Evolutionary conservation across 2,888 invertebrate genomes (phyloP).

Genomic region (Odontocerum albicorne): DNA sequence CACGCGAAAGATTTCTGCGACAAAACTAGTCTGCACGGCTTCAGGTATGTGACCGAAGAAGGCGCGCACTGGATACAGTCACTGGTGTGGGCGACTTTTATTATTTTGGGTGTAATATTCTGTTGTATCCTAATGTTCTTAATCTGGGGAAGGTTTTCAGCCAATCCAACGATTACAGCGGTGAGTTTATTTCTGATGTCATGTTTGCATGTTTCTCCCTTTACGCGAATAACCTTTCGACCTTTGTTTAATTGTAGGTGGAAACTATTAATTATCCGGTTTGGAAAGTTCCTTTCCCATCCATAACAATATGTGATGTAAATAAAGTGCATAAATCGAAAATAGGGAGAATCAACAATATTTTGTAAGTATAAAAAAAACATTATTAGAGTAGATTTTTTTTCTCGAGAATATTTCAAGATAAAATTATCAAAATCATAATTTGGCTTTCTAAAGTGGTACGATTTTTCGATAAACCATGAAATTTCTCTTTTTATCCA

Average conservation of each 20-base stretch:
- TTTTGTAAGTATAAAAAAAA: slow-evolving; percentile 46
- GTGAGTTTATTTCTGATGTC: slow-evolving; percentile 22
- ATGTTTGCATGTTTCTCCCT: background rate
- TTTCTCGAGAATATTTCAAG: no score
- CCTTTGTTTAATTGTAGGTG: slow-evolving; percentile 30
- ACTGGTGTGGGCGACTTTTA: slow-evolving; percentile 37
- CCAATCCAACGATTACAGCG: slow-evolving; percentile 41
- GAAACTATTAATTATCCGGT: slow-evolving; percentile 52
- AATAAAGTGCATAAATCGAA: slow-evolving; percentile 49
- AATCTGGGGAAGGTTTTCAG: slow-evolving; percentile 39
- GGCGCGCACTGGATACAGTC: slow-evolving; percentile 35
- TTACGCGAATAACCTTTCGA: background rate
- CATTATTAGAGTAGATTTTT: no score
- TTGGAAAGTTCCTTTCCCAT: slow-evolving; percentile 56
- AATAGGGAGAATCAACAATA: slow-evolving; percentile 42
- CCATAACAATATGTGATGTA: slow-evolving; percentile 53
- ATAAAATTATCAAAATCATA: no score
- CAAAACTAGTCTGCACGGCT: slow-evolving; percentile 39
- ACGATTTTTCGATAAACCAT: no score
- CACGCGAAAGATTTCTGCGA: slow-evolving; percentile 37
- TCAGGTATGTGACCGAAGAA: slow-evolving; percentile 37
- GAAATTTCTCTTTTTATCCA: no score
- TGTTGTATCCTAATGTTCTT: slow-evolving; percentile 38
- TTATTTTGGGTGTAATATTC: slow-evolving; percentile 37
- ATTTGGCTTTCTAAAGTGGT: no score